Conservation (phyloP, 2,797 vertebrate species). For the Pelobates cultripes region DNA sequence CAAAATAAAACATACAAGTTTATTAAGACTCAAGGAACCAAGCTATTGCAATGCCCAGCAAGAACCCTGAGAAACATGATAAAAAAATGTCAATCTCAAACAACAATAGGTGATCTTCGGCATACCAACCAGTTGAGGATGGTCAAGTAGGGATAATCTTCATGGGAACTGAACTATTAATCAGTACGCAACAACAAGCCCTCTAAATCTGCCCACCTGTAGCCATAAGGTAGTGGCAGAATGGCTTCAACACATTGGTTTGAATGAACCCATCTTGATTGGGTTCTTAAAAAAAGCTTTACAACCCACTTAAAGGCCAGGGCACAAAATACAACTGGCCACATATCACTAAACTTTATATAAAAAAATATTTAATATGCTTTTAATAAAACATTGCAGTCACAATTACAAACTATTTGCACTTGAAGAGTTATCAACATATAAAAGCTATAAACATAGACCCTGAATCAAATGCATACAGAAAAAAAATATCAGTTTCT, state of each 20-base stretch:
- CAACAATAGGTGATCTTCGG: too few relatives aligned
- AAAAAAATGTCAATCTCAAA: neutral
- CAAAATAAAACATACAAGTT: neutral
- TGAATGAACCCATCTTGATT: neutral
- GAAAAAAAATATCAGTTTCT: constrained; percentile 21
- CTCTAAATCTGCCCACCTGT: too few relatives aligned
- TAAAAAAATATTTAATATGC: neutral
- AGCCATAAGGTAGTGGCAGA: too few relatives aligned
- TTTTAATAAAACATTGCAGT: constrained; percentile 18
- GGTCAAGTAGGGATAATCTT: too few relatives aligned
- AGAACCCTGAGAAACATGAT: neutral
- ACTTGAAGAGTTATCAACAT: constrained; percentile 74
- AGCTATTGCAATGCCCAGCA: neutral
- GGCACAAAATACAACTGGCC: neutral
- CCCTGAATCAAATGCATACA: constrained; percentile 33
- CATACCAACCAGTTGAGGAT: too few relatives aligned
- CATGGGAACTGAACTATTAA: too few relatives aligned
- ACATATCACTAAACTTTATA: neutral
- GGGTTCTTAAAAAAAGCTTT: neutral
- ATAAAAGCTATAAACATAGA: constrained; percentile 62
- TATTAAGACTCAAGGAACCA: neutral
- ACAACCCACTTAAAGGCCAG: neutral
- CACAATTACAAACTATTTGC: constrained; percentile 58
- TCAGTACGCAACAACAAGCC: too few relatives aligned
- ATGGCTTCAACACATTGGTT: neutral